Evolutionary conservation across 2,113 vertebrate species (phyloP).

Genomic region (Phaethon lepturus): DNA sequence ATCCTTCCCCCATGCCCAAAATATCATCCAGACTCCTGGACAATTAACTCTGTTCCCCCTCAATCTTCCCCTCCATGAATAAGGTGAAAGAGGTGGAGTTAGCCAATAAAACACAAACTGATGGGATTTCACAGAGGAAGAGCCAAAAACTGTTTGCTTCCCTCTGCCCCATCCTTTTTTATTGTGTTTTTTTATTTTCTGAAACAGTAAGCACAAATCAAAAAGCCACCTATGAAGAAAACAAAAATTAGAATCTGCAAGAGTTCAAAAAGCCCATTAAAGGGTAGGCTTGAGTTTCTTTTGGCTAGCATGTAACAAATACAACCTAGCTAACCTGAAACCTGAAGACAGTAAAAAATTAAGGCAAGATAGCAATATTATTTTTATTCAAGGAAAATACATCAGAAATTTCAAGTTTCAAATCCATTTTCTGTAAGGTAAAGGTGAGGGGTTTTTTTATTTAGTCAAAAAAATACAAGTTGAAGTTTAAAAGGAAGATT

Average conservation of each 20-base stretch:
- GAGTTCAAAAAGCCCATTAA: background rate
- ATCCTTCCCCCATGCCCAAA: background rate
- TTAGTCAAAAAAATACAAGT: background rate
- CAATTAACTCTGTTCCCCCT: background rate
- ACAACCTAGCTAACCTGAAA: background rate
- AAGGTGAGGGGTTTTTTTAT: background rate
- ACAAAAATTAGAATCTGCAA: background rate
- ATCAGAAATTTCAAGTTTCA: background rate
- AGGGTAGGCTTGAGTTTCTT: background rate
- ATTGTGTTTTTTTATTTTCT: background rate
- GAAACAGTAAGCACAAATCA: background rate
- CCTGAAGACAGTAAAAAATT: background rate
- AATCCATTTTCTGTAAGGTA: background rate
- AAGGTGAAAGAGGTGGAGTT: background rate
- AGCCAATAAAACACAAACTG: background rate
- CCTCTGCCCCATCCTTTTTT: background rate
- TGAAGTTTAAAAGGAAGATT: background rate
- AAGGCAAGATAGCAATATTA: background rate
- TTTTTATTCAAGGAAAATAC: background rate
- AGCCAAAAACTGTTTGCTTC: background rate
- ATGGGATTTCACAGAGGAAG: background rate
- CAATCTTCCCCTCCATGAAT: background rate
- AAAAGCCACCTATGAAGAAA: background rate
- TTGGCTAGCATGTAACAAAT: background rate
- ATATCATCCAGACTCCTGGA: background rate